Evolutionary conservation across 2,888 invertebrate genomes (phyloP), one percentile per base, ranked within the genome.

Genomic region (Himalopsyche kuldschensis): DNA sequence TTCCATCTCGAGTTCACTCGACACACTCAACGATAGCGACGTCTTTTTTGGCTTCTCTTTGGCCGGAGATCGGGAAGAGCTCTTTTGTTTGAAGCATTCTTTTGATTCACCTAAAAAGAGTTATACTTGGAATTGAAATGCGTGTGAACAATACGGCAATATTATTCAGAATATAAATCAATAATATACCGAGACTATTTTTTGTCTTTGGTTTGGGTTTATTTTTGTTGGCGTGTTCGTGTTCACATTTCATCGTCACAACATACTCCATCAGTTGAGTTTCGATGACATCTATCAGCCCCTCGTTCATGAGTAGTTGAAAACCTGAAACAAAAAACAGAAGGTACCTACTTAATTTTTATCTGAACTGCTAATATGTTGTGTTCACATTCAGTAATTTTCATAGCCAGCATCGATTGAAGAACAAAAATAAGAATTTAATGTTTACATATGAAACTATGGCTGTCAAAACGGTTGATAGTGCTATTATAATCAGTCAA

Each of bases 251-350:
- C 92, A 92, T 91, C 15, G 90, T 90, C 31, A 87, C 87, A 55
- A 92, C 87, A 84, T 91, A 90, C 31, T 88, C 88, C 24, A 88
- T 89, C 24, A 92, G 88, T 88, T 91, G 91, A 35, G 91, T 90
- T 80, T 90, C 91, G 27, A 92, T 87, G 78, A 92, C 86, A 78
- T 87, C 88, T 30, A 92, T 89, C 4, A 92, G 89, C 1, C 92
- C 92, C 87, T 91, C 91, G 84, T 90, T 90, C 8, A 91, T 89
- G 8, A 92, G 88, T 81, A 91, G 90, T 89, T 91, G 91, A 86
- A 92, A 91, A 86, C 91, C 92, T 91, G 88, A 24, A 88, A 89
- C 69, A 80, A 48, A 48, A 48, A 31, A 63, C 27, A 63, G n/a
- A n/a, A n/a, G n/a, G n/a, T n/a, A n/a, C n/a, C n/a, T n/a, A n/a